Conservation (phyloP, 2,888 invertebrate species). For the Timema podura region DNA sequence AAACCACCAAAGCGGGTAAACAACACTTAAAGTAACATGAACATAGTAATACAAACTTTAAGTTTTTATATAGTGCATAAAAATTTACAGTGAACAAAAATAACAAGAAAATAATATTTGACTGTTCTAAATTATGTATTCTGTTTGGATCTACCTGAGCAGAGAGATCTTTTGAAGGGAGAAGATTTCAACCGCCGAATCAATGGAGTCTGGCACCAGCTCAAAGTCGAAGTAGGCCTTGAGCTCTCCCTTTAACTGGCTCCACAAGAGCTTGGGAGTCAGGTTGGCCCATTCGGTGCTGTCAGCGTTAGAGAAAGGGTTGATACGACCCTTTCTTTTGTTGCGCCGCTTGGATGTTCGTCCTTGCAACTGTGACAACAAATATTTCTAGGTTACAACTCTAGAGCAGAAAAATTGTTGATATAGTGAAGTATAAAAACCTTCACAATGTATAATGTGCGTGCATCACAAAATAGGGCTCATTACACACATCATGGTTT, state of each 20-base stretch:
- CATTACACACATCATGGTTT: too few species aligned
- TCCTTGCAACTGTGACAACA: slow-evolving; percentile 48
- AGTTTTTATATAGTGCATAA: too few species aligned
- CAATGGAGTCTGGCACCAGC: slow-evolving; percentile 73
- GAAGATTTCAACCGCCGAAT: slow-evolving; percentile 70
- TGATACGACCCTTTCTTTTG: slow-evolving; percentile 57
- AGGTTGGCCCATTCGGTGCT: slow-evolving; percentile 83
- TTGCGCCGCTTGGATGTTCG: slow-evolving; percentile 50
- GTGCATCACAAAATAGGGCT: too few species aligned
- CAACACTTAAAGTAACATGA: too few species aligned
- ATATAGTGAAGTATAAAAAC: background rate
- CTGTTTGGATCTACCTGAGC: slow-evolving; percentile 48
- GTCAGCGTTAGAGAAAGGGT: slow-evolving; percentile 48
- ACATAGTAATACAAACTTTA: too few species aligned
- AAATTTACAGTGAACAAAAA: too few species aligned
- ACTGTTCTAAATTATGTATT: too few species aligned
- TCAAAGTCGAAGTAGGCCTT: slow-evolving; percentile 88
- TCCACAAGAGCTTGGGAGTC: slow-evolving; percentile 84
- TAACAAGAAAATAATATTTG: too few species aligned
- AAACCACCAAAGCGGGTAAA: too few species aligned
- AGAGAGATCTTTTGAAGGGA: slow-evolving; percentile 85
- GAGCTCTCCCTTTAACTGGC: slow-evolving; percentile 78
- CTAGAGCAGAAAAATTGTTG: background rate
- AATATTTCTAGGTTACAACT: background rate
- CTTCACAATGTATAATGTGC: background rate